Base-by-base conservation (phyloP, 2,888 invertebrate genomes). In the Tipula unca region DNA sequence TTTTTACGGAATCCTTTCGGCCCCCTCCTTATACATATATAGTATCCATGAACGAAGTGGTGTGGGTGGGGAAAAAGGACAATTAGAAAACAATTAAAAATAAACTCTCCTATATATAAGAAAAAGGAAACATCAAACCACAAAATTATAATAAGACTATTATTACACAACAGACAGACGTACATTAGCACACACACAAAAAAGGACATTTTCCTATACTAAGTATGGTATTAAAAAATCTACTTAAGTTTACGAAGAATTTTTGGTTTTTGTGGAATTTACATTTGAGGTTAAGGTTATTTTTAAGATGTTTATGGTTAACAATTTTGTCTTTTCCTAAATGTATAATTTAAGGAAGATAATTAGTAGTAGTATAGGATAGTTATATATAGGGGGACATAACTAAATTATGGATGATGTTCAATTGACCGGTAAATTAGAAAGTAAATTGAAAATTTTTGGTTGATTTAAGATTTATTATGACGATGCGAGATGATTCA, bases 121-220 rank as follows among this genome's bases (percentile, higher is more conserved):
- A 69, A 69, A 25, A 69, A 25, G 69, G 69, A 69, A 25, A 69
- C 69, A 69, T 69, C 69, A 69, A 69, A 69, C 69, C 69, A 69
- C 69, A 69, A 69, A 69, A 69, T 69, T 69, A 69, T 69, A 69
- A 69, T 69, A 69, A 69, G 69, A 69, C 69, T 69, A 69, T 69
- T 69, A 69, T 69, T 69, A 69, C 69, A 69, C 5, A 32, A 69
- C 48, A 54, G 4, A 54, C 48, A 54, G 48, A 54, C 32, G 32
- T 32, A 32, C 32, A 32, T 6, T 2, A 32, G 32, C 3, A 32
- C 32, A 32, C 17, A 48, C 10, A 69, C 25, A 10, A 25, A 69
- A 69, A 69, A 69, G 69, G 69, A 69, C 69, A 69, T 69, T 69
- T 69, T 69, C 10, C 69, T 17, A n/a, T 17, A 5, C n/a, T n/a